Base-by-base conservation (phyloP, 2,888 invertebrate genomes). In the Cenopis cana region DNA sequence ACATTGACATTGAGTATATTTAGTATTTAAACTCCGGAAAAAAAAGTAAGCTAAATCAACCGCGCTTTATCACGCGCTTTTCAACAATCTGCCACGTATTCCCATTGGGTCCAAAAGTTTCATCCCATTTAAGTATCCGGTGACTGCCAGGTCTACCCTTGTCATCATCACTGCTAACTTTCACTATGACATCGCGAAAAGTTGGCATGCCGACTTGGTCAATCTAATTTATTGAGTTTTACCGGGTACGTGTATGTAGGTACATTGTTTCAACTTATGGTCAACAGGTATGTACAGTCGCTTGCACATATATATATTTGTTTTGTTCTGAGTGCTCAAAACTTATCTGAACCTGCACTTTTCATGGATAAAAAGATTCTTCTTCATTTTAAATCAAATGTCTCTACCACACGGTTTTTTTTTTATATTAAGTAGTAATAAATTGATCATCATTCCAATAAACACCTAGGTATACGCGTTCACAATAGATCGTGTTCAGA, bases 91-190 rank as follows among this genome's bases (percentile, higher is more conserved):
- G 36, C 14, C 29, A 10, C 38, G 66, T 61, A 71, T 67, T 67
- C 67, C 60, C 67, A 66, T 61, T 41, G 69, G 49, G 72, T 72
- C 57, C 61, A 68, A 74, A 72, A 68, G 59, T 68, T 68, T 49
- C 69, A 69, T 69, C 67, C 65, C 57, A 61, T 71, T 68, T 52
- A 74, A 65, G 68, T 68, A 69, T 18, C 57, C 38, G 65, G 69
- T 46, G 62, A 69, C 65, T 69, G 62, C 65, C 73, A 68, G 74
- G 66, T 73, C 64, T 68, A 75, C 75, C 75, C 74, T 74, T 72
- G 73, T 75, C 75, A 74, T 75, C 73, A 74, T 74, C 61, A 69
- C 64, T 61, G 73, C 74, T 71, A 74, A 75, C 72, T 75, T 74
- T 62, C 60, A 66, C 72, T 46, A 60, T 71, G 24, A 73, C 60